Conservation (phyloP, 2,797 vertebrate genomes). For the Amphiprion clarkii region DNA sequence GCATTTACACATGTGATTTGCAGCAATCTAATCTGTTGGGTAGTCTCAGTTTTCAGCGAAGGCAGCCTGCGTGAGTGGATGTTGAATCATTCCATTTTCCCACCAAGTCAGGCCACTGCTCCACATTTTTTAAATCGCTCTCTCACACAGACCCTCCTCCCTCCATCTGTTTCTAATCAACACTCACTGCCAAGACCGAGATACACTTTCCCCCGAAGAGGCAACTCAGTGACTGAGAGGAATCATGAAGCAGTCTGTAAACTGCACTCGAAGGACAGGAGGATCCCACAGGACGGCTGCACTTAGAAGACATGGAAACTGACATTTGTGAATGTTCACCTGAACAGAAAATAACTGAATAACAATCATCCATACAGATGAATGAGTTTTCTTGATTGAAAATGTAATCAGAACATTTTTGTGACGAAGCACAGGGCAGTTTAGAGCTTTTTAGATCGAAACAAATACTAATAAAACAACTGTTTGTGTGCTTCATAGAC, state of each 20-base stretch:
- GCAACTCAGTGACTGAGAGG: constrained; percentile 37
- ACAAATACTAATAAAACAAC: too few relatives aligned
- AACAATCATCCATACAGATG: too few relatives aligned
- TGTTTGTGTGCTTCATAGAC: too few relatives aligned
- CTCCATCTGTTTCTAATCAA: constrained; percentile 76
- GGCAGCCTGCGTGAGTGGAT: constrained; percentile 22
- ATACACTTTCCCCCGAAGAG: constrained; percentile 48
- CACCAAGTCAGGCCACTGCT: constrained; percentile 53
- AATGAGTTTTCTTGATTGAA: too few relatives aligned
- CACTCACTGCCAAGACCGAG: constrained; percentile 47
- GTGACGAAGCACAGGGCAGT: too few relatives aligned
- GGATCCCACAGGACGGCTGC: constrained; percentile 13
- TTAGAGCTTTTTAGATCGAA: too few relatives aligned
- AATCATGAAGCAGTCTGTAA: constrained; percentile 15
- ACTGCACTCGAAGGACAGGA: constrained; percentile 11
- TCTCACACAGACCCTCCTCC: constrained; percentile 40
- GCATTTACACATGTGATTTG: constrained; percentile 25
- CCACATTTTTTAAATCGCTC: constrained; percentile 55
- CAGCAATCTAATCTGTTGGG: not conserved
- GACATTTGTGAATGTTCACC: not conserved
- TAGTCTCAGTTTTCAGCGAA: constrained; percentile 42
- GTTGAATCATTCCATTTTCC: constrained; percentile 58
- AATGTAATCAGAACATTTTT: too few relatives aligned
- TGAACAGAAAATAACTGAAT: not conserved
- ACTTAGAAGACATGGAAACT: not conserved